These are phyloP conservation scores for Chionis minor DNA, from an alignment of 2,113 vertebrate species.

Conservation along the genomic window DNA sequence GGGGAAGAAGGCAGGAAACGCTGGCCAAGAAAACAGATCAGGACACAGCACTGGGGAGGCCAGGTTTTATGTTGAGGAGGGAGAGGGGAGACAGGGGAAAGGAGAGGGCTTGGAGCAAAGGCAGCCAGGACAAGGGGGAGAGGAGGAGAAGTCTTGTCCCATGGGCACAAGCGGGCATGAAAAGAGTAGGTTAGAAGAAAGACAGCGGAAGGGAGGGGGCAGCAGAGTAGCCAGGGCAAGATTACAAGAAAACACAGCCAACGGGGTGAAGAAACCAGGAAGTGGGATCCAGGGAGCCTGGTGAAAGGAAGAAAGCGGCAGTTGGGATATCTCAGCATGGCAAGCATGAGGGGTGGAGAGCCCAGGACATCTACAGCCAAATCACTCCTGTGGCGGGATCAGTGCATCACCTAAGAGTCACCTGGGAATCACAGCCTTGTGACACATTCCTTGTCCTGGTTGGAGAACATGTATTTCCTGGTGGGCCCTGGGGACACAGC, in stretches of 20 bases:
- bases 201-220: not conserved
- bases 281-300: not conserved
- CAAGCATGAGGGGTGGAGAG: not conserved
- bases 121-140: not conserved
- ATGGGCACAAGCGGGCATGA: not conserved
- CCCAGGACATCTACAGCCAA: not conserved
- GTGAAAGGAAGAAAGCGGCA: not conserved
- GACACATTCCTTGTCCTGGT: not conserved
- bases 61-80: not conserved
- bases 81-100: not conserved
- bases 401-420: not conserved
- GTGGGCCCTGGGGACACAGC: too few species aligned
- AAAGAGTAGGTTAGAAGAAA: not conserved
- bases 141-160: not conserved
- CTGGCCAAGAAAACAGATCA: not conserved
- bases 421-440: not conserved
- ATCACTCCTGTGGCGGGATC: rapidly evolving
- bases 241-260: not conserved
- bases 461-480: not conserved
- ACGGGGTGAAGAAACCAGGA: not conserved
- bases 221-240: not conserved
- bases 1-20: not conserved
- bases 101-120: not conserved
- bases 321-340: not conserved
- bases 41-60: not conserved